Evolutionary conservation across 23 tunicate genomes (phyloP), one percentile per base, ranked within the genome.

Genomic region (Ciona savignyi): DNA sequence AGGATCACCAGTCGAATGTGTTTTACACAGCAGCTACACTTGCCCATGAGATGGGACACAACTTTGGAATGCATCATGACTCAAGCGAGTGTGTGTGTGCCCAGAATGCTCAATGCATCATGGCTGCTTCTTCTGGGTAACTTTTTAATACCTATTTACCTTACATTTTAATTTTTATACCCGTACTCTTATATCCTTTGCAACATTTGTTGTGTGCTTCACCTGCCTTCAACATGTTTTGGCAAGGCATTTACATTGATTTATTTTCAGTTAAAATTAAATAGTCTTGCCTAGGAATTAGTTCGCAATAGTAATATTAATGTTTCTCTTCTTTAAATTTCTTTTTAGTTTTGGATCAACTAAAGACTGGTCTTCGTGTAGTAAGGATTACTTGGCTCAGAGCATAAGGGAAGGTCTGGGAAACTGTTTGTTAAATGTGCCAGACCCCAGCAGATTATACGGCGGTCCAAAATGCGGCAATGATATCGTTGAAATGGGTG

Each of bases 31-130:
- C 97, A 0, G 70, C 97, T 20, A 90, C 89, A 1, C 35, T 90
- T 11, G 85, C 97, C 11, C 97, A 90, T 31, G 97, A 83, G 32
- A 90, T 90, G 89, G 97, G 97, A 15, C 97, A 90, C 65, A 90
- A 90, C 61, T 83, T 90, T 21, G 97, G 97, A 6, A 83, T 90
- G 89, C 49, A 48, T 24, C 97, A 90, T 63, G 89, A 83, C 78
- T 70, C 96, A 2, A 23, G 69, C 9, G 81, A 60, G 19, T 83
- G 89, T 64, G 25, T 25, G 1, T 90, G 97, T 70, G 75, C 87
- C 9, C 25, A 21, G 22, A 35, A 26, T 27, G 70, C 68, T 1
- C 35, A 79, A 23, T 90, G 97, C 34, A 34, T 90, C 4, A 90
- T 90, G 97, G 85, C 97, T 1, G 49, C 89, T 22, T 71, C 74